Evolutionary conservation across 2,888 invertebrate species (phyloP), one percentile per base, ranked within the genome.

Genomic region (Emesis furor): DNA sequence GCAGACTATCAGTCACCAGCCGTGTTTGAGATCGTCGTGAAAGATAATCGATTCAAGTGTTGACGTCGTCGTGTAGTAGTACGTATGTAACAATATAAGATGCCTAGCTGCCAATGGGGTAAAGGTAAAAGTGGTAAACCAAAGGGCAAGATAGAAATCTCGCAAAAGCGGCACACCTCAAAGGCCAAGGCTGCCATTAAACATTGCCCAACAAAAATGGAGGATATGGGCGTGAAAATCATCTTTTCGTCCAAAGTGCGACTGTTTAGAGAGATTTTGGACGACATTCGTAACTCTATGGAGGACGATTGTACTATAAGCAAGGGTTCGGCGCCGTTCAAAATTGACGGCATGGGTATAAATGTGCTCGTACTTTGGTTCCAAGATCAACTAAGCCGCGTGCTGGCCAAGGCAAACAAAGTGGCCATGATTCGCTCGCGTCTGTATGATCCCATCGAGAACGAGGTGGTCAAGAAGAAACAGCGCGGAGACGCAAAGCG

Each of bases 41-140:
- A 59, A 59, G 55, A 59, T 8, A 59, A 59, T 59, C 55, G 55
- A 59, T 59, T 59, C 55, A 59, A 59, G 55, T 59, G n/a, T 59
- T 59, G 17, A 59, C 17, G 55, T 17, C 55, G 17, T 59, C 24
- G 24, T 24, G 24, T 24, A 24, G 24, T 24, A 24, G 24, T 24
- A 24, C 24, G n/a, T 55, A 55, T n/a, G 55, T 55, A 55, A 55
- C 55, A 55, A 55, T n/a, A 55, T 55, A 55, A 55, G 55, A 17
- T 17, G 55, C 17, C 17, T 55, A 55, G 55, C 6, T 55, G 55
- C 55, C 24, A 24, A 24, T 24, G 24, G 24, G 24, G 24, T 24
- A 24, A 24, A 24, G 5, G 7, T 1, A 17, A 17, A 55, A 17
- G 55, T 17, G 55, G 55, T 55, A 55, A 55, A 17, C 55, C 55